phyloP scores from a whole-genome alignment of 2,797 vertebrate genomes.

The Halcyon badia region DNA sequence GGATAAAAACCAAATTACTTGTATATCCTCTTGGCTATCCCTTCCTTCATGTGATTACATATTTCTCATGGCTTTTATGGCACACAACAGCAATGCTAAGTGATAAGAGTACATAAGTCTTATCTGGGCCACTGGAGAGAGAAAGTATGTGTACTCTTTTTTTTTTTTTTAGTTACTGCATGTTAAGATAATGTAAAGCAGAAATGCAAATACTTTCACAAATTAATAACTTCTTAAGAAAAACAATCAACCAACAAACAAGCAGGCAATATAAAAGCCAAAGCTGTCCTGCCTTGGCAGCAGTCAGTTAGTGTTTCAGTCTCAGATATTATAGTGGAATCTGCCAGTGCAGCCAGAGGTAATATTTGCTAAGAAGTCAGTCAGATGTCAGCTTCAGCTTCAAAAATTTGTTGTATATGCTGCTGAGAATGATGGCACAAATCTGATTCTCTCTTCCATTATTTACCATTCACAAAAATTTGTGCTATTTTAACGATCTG shows the following conservation, averaged over 20 bases:
- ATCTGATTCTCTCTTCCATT: background rate
- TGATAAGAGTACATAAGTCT: constrained; percentile 37
- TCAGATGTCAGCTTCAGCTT: constrained; percentile 60
- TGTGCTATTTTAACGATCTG: background rate
- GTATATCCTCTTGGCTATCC: constrained; percentile 26
- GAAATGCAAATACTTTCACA: background rate
- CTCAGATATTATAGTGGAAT: constrained; percentile 6
- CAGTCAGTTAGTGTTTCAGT: constrained; percentile 57
- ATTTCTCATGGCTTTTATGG: constrained; percentile 37
- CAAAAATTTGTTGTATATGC: background rate
- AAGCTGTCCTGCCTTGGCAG: constrained; percentile 13
- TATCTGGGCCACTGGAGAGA: background rate
- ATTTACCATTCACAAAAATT: constrained; percentile 30
- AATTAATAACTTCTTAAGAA: background rate
- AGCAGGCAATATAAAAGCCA: background rate
- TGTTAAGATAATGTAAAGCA: background rate
- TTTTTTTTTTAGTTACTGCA: background rate
- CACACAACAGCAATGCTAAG: background rate
- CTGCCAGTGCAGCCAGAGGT: constrained; percentile 57
- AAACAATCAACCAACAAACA: background rate
- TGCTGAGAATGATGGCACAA: constrained; percentile 30
- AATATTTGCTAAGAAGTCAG: constrained; percentile 59
- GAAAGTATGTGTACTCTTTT: background rate
- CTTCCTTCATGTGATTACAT: background rate
- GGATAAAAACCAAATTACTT: constrained; percentile 55